A percentile compares a stretch with the other conserved stretches of the same genome.
These are phyloP conservation scores for Eremobia ochroleuca DNA, from an alignment of 2,888 invertebrate species.

Conservation along the genomic window DNA sequence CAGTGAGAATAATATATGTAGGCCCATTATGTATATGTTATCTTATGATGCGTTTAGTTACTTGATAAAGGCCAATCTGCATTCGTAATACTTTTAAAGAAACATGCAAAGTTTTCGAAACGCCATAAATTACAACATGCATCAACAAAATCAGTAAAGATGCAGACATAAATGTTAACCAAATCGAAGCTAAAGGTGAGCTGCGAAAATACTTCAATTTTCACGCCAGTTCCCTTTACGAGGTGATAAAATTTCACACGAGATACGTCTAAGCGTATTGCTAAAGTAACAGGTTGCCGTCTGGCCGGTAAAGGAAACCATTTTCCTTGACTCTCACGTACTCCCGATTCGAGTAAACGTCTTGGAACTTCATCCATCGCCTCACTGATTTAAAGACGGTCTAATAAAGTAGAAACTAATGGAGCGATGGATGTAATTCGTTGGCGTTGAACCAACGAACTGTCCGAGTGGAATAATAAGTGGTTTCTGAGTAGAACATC, in stretches of 20 bases:
- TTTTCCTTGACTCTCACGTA: conserved; percentile 44
- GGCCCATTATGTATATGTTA: not conserved
- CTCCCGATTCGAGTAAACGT: conserved; percentile 33
- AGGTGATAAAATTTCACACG: conserved; percentile 65
- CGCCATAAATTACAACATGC: conserved; percentile 26
- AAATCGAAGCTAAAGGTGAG: conserved; percentile 53
- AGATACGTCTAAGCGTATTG: conserved; percentile 55
- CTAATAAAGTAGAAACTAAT: conserved; percentile 41
- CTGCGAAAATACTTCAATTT: conserved; percentile 56
- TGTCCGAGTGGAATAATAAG: conserved; percentile 58
- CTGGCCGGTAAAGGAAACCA: conserved; percentile 45
- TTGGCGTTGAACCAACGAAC: conserved; percentile 41
- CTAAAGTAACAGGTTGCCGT: conserved; percentile 63
- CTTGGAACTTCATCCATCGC: conserved; percentile 35
- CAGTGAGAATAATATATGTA: not conserved
- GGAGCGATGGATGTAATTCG: conserved; percentile 54
- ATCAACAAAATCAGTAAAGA: conserved; percentile 32
- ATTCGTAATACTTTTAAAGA: not conserved
- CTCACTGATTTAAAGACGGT: conserved; percentile 17
- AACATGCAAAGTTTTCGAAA: conserved; percentile 1
- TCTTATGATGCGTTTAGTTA: not conserved
- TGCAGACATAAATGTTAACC: conserved; percentile 41
- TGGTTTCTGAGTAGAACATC: conserved; percentile 41
- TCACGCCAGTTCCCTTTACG: conserved; percentile 63
- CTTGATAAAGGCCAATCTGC: not conserved